These are phyloP conservation scores for Trididemnum miniatum DNA, from an alignment of 23 tunicate genomes.

Conservation along the genomic window DNA sequence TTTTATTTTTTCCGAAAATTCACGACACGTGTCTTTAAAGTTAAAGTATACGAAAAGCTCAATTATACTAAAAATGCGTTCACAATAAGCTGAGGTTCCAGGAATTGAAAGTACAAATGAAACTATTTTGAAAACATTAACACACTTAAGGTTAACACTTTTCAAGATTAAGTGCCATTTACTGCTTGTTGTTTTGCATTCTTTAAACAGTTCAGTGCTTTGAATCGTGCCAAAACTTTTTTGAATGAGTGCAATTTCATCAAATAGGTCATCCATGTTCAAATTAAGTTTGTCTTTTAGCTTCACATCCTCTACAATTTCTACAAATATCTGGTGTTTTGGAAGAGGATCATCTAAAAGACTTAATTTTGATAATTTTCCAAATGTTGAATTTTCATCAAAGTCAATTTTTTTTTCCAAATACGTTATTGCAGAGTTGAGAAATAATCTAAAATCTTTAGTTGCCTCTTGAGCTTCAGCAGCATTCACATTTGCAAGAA, in stretches of 20 bases:
- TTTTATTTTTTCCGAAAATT: no score
- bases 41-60: no score
- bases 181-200: no score
- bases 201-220: no score
- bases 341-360: neutral
- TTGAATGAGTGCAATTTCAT: neutral
- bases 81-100: no score
- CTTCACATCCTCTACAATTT: neutral
- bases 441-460: slow-evolving; percentile 1
- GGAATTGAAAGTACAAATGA: no score
- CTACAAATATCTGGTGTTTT: neutral
- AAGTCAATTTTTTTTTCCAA: neutral
- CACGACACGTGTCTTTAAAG: no score
- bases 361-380: slow-evolving; percentile 5
- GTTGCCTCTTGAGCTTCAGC: neutral
- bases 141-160: no score
- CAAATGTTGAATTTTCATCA: slow-evolving; percentile 3
- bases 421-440: neutral
- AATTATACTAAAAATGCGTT: no score
- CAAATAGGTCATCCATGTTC: slow-evolving; percentile 3
- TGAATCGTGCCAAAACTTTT: neutral
- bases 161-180: no score
- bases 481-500: neutral
- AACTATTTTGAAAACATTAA: no score
- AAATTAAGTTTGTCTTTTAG: neutral